Conservation (phyloP, 2,113 vertebrate genomes). For the Chrysemys picta region DNA sequence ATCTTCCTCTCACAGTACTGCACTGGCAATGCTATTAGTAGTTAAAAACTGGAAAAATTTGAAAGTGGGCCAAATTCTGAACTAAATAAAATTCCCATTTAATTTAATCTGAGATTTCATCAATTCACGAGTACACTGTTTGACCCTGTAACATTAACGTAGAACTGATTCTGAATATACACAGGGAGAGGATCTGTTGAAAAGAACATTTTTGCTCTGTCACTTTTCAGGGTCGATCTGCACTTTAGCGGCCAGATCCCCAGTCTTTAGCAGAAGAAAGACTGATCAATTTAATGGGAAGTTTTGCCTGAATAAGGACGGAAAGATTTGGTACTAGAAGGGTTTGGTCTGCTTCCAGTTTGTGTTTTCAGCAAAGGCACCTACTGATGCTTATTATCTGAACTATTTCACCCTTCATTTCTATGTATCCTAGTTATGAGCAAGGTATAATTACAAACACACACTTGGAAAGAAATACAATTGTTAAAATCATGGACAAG, state of each 20-base stretch:
- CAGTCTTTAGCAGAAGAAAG: background rate
- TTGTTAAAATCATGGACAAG: background rate
- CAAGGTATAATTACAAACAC: background rate
- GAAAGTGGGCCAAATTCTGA: background rate
- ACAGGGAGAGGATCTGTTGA: background rate
- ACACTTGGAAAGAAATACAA: background rate
- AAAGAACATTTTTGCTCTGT: background rate
- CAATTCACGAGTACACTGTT: background rate
- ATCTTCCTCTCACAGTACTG: background rate
- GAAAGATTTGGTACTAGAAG: background rate
- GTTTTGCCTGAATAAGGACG: background rate
- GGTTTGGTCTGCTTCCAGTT: background rate
- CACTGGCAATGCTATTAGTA: background rate
- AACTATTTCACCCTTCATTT: conserved; percentile 26
- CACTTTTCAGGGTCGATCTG: background rate
- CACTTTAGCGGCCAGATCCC: background rate
- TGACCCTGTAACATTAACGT: background rate
- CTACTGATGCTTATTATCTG: conserved; percentile 34
- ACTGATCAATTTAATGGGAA: background rate
- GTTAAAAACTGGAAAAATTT: background rate
- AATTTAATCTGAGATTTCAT: background rate
- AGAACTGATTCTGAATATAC: background rate
- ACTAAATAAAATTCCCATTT: background rate
- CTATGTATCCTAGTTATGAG: background rate
- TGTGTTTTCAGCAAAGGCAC: background rate